Conservation (phyloP, 2,888 invertebrate genomes). For the Cephus nigrinus region DNA sequence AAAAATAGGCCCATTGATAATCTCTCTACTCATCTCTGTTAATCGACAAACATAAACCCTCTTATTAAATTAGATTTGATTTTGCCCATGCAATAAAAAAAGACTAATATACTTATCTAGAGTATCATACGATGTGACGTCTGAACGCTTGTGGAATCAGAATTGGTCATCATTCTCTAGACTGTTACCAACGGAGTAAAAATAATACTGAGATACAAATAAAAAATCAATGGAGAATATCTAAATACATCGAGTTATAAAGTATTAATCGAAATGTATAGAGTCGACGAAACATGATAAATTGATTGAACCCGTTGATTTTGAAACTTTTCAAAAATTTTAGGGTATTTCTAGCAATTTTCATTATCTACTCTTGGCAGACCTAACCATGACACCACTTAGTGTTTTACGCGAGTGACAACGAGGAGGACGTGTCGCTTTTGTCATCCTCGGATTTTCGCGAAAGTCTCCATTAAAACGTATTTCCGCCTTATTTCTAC, state of each 20-base stretch:
- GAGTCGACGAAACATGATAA: background rate
- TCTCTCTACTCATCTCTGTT: too few species aligned
- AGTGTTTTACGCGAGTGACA: background rate
- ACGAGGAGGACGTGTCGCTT: background rate
- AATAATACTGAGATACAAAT: background rate
- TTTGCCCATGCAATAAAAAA: background rate
- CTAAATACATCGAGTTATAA: background rate
- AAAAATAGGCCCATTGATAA: too few species aligned
- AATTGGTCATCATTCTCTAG: too few species aligned
- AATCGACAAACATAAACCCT: background rate
- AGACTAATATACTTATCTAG: background rate
- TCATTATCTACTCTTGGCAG: background rate
- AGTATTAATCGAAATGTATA: background rate
- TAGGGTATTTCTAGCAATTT: background rate
- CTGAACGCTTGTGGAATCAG: background rate
- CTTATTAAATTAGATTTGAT: background rate
- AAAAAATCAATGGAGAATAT: background rate
- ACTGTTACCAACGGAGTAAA: background rate
- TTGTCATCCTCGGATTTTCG: background rate
- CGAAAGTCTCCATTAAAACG: background rate
- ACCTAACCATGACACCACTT: background rate
- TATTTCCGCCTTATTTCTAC: background rate
- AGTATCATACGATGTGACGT: slow-evolving; percentile 34
- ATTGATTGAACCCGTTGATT: background rate
- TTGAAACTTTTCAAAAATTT: background rate